Base-by-base conservation (phyloP, 1,140 invertebrate genomes). In the Drosophila baimaii region DNA sequence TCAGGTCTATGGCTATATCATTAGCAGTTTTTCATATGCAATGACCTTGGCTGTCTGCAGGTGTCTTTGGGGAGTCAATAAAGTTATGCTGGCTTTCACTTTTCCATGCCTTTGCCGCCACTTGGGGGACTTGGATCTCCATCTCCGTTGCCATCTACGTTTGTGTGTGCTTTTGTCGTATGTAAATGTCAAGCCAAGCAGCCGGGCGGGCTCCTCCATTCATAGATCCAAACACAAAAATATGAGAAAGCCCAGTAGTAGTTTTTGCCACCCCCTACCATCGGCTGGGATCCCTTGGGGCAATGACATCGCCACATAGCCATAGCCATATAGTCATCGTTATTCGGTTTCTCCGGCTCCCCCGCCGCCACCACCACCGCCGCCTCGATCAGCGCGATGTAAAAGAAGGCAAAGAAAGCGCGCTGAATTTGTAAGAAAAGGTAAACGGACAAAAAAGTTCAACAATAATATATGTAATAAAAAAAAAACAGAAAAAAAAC, bases 161-260 rank as follows among this genome's bases (percentile, higher is more conserved):
- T 25, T 27, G 15, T 57, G 31, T 43, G 23, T 21, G 35, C 55
- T 2, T 15, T 31, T 61, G 56, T 43, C 59, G 46, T 52, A 70
- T 61, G 56, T 33, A 79, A 81, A 78, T 81, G 76, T 69, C 75
- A 80, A 68, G 39, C 57, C 43, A 56, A 33, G 65, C 54, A 29
- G 46, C 25, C 46, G 46, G 51, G 71, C n/a, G 46, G 77, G 73
- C 39, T 35, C 39, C 33, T 73, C 77, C 55, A 63, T 51, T 68
- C 63, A 46, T 49, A 63, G 21, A 59, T 31, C 56, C 31, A n/a
- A 41, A 41, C 35, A n/a, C 33, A 61, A 21, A 57, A 63, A 41
- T 73, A 41, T 66, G 72, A 70, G 81, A 72, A 85, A 81, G 66
- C 81, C 66, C 81, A 85, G 81, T 73, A 74, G 81, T 73, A 69